Evolutionary conservation across 1,140 invertebrate genomes (phyloP).

Genomic region (Cydia strobilella): DNA sequence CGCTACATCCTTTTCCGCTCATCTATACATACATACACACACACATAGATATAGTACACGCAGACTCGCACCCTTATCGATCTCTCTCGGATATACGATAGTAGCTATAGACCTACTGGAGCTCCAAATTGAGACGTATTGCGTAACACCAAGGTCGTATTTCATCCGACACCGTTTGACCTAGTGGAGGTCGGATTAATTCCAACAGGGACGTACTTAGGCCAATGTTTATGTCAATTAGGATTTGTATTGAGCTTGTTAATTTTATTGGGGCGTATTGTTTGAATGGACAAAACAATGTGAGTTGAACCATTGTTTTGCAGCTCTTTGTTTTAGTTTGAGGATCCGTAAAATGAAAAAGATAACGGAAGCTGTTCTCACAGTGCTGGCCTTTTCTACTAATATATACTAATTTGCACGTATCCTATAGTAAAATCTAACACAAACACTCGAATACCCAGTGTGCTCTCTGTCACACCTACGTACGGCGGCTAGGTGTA

Average conservation of each 20-base stretch:
- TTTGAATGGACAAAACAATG: conserved; percentile 10
- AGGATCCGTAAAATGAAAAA: neutral
- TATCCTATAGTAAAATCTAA: neutral
- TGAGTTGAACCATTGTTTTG: conserved; percentile 3
- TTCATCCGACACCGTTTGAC: neutral
- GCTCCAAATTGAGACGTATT: conserved; percentile 24
- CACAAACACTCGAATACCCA: too few species aligned
- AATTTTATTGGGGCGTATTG: conserved; percentile 22
- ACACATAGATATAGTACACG: conserved; percentile 4
- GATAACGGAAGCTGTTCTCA: neutral
- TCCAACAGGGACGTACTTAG: conserved; percentile 27
- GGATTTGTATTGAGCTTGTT: conserved; percentile 31
- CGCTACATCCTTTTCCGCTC: conserved; percentile 30
- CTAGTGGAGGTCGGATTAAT: conserved; percentile 27
- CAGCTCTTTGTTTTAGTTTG: neutral
- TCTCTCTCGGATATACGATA: conserved; percentile 3
- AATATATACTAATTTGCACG: neutral
- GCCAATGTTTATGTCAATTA: conserved; percentile 23
- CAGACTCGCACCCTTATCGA: conserved; percentile 25
- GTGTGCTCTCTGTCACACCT: too few species aligned
- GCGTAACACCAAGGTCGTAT: conserved; percentile 3
- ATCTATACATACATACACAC: conserved; percentile 5
- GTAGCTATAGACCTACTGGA: neutral
- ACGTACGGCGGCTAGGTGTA: too few species aligned
- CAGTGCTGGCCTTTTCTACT: neutral